These are phyloP conservation scores for Ictidomys tridecemlineatus DNA, from an alignment of 2,113 vertebrate genomes.

Conservation along the genomic window DNA sequence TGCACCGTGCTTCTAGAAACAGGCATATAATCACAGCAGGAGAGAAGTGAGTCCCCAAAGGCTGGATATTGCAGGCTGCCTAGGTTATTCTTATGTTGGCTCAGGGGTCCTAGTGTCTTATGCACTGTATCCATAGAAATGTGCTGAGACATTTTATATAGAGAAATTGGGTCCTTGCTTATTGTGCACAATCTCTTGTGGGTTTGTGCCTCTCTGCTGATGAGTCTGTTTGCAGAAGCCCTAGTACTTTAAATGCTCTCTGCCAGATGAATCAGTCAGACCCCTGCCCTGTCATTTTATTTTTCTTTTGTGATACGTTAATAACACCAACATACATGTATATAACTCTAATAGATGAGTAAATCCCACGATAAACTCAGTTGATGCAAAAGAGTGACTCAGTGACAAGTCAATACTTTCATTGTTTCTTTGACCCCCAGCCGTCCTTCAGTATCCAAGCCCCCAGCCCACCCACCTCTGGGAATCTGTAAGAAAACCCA, in stretches of 20 bases:
- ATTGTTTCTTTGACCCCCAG: neutral
- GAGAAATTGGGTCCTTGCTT: neutral
- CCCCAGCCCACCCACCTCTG: neutral
- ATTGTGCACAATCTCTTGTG: neutral
- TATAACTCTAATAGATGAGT: neutral
- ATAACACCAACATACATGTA: neutral
- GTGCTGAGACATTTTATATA: neutral
- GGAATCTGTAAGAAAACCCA: neutral
- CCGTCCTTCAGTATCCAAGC: neutral
- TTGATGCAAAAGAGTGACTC: neutral
- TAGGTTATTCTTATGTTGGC: neutral
- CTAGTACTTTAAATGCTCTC: neutral
- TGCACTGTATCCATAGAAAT: neutral
- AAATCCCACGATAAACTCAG: neutral
- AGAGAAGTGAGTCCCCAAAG: slow-evolving; percentile 50
- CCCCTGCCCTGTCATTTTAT: neutral
- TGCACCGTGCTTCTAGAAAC: slow-evolving; percentile 63
- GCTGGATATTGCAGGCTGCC: slow-evolving; percentile 14
- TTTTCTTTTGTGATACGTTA: neutral
- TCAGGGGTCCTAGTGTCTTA: slow-evolving; percentile 57
- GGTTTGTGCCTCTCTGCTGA: neutral
- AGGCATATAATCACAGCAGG: slow-evolving; percentile 43
- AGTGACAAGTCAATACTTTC: neutral
- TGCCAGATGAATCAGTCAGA: neutral
- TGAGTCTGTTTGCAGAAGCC: neutral